Evolutionary conservation across 2,888 invertebrate genomes (phyloP).

Genomic region (Chalcosyrphus nemorum): DNA sequence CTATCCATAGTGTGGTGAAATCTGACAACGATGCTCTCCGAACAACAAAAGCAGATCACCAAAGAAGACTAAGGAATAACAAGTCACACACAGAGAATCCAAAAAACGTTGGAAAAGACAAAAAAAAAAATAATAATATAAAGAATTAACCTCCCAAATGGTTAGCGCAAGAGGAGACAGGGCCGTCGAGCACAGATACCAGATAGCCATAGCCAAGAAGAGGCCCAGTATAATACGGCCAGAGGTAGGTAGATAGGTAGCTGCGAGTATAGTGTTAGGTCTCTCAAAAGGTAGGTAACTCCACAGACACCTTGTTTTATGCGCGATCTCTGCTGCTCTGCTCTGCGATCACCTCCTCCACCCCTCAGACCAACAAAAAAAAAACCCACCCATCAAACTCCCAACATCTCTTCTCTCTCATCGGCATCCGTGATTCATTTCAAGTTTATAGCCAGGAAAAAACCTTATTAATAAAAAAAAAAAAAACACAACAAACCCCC

Average conservation of each 20-base stretch:
- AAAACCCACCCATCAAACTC: neutral
- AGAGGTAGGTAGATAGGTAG: conserved; percentile 65
- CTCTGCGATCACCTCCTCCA: neutral
- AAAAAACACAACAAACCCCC: conserved; percentile 66
- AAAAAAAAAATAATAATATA: conserved; percentile 10
- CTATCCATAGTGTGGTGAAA: conserved; percentile 59
- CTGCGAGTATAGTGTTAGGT: conserved; percentile 63
- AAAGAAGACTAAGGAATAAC: conserved; percentile 60
- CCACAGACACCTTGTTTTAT: conserved; percentile 72
- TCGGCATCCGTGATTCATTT: conserved; percentile 73
- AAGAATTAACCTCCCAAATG: conserved; percentile 65
- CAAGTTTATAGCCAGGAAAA: conserved; percentile 73
- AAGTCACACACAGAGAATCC: conserved; percentile 51
- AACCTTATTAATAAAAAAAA: conserved; percentile 73
- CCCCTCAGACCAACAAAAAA: neutral
- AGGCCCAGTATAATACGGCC: too few relatives aligned
- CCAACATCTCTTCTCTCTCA: conserved; percentile 38
- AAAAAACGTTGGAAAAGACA: neutral
- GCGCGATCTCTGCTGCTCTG: conserved; percentile 45
- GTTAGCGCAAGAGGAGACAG: conserved; percentile 54
- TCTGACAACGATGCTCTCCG: conserved; percentile 70
- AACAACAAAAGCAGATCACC: conserved; percentile 71
- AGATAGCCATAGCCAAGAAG: conserved; percentile 39
- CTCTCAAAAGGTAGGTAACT: conserved; percentile 69
- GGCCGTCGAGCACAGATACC: conserved; percentile 38